phyloP scores from a whole-genome alignment of 2,888 invertebrate genomes.

The Oligia strigilis region DNA sequence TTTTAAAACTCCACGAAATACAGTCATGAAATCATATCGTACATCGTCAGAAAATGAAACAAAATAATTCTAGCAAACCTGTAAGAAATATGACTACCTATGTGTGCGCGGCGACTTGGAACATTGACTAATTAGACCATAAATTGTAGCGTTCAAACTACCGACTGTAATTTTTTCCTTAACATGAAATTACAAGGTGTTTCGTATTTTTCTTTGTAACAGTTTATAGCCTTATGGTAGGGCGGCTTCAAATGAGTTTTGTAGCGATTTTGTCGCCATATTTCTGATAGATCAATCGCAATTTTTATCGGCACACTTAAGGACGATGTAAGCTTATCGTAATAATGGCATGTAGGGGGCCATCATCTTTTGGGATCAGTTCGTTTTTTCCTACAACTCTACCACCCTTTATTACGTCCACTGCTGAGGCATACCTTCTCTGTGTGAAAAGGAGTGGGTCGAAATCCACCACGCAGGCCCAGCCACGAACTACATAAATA shows the following conservation, averaged over 20 bases:
- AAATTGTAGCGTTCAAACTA: conserved; percentile 60
- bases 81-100: conserved; percentile 45
- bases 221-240: conserved; percentile 7
- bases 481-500: too few relatives aligned
- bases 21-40: background rate
- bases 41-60: background rate
- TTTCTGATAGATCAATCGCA: background rate
- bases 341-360: background rate
- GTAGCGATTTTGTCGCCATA: background rate
- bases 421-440: too few relatives aligned
- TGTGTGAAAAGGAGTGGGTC: background rate
- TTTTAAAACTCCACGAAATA: background rate
- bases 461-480: too few relatives aligned
- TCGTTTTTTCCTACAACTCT: background rate
- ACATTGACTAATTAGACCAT: conserved; percentile 66
- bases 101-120: conserved; percentile 44
- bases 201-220: conserved; percentile 53
- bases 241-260: conserved; percentile 6
- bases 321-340: background rate
- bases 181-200: conserved; percentile 53
- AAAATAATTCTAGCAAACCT: conserved; percentile 26
- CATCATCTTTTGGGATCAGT: background rate
- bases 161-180: conserved; percentile 52
- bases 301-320: background rate
- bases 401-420: background rate